phyloP scores from a whole-genome alignment of 1,140 invertebrate species.

The Drosophila oshimai region DNA sequence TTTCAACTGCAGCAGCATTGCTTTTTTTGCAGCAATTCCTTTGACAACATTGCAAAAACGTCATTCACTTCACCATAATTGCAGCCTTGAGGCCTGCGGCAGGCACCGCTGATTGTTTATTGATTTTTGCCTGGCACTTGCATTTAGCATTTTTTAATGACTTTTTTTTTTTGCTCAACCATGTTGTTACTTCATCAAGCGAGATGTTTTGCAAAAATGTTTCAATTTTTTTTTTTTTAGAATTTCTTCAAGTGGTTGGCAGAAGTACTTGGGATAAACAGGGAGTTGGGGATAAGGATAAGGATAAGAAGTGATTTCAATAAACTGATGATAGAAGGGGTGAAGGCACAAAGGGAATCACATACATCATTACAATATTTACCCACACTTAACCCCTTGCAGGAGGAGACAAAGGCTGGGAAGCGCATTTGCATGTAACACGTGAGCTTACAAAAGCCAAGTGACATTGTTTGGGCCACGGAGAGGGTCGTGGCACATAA shows the following conservation, averaged over 20 bases:
- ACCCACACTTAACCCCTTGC: constrained; percentile 58
- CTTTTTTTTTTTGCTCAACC: constrained; percentile 42
- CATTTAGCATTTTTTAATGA: constrained; percentile 74
- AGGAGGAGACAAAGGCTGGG: constrained; percentile 43
- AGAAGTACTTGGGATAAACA: constrained; percentile 23
- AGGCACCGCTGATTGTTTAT: constrained; percentile 56
- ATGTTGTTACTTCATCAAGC: constrained; percentile 76
- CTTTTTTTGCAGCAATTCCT: constrained; percentile 51
- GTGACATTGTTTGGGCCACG: constrained; percentile 68
- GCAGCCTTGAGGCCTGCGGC: constrained; percentile 59
- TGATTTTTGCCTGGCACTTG: constrained; percentile 58
- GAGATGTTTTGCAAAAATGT: constrained; percentile 49
- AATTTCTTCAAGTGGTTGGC: constrained; percentile 50
- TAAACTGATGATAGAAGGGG: constrained; percentile 62
- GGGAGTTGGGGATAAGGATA: constrained; percentile 25
- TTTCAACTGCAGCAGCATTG: constrained; percentile 1
- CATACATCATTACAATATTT: constrained; percentile 80
- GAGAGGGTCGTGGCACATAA: constrained; percentile 68
- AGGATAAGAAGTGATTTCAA: constrained; percentile 61
- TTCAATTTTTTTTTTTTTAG: constrained; percentile 40
- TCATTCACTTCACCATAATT: constrained; percentile 63
- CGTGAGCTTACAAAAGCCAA: constrained; percentile 76
- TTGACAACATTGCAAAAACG: constrained; percentile 50
- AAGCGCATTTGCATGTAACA: constrained; percentile 78
- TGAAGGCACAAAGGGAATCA: constrained; percentile 59